Conservation (phyloP, 2,888 invertebrate genomes). For the Girardia tigrina region DNA sequence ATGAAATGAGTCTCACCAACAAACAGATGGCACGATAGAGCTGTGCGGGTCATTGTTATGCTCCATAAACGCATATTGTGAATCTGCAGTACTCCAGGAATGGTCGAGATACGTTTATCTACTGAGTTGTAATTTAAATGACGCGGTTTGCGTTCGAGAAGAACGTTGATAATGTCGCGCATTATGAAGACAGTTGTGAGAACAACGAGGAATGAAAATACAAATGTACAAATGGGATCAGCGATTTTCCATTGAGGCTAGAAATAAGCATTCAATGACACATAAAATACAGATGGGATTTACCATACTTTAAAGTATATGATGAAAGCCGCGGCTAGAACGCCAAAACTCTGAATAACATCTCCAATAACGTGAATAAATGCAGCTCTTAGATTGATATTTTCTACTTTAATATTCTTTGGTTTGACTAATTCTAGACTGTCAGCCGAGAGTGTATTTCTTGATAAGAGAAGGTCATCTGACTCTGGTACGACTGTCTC, state of each 20-base stretch:
- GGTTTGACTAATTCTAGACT: background rate
- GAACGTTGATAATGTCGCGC: background rate
- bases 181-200: background rate
- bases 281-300: too few relatives aligned
- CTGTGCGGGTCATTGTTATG: conserved; percentile 78
- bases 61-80: conserved; percentile 91
- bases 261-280: background rate
- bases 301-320: conserved; percentile 71
- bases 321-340: conserved; percentile 72
- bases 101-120: background rate
- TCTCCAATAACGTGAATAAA: conserved; percentile 90
- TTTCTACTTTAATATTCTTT: conserved; percentile 45
- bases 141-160: background rate
- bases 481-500: background rate
- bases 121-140: background rate
- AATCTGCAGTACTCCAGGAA: conserved; percentile 65
- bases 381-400: conserved; percentile 70
- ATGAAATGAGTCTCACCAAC: too few relatives aligned
- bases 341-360: conserved; percentile 81
- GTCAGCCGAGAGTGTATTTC: background rate
- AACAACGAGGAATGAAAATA: background rate
- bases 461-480: background rate
- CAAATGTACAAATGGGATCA: background rate
- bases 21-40: conserved; percentile 77
- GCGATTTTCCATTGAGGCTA: background rate